Evolutionary conservation across 2,113 vertebrate species (phyloP), one percentile per base, ranked within the genome.

Genomic region (Chunga burmeisteri): DNA sequence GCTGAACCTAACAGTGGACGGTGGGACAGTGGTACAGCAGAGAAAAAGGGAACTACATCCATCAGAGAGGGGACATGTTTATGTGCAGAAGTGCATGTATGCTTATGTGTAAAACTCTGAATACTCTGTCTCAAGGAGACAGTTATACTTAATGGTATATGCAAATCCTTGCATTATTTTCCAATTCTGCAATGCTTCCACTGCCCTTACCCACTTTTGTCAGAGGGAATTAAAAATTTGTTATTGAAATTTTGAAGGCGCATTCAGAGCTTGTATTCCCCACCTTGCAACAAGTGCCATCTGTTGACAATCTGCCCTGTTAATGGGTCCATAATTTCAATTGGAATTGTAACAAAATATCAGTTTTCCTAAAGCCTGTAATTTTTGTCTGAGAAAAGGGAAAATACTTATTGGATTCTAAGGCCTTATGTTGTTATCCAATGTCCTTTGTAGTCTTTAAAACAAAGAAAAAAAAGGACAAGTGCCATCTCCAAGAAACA

Each of bases 51-150:
- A 92, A 55, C 8, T 20, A 7, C 11, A n/a, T 18, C 6, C 50
- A 26, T 63, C 7, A 1, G 18, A 50, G 44, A 58, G 11, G 8
- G 18, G 8, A 27, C 0, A 0, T 7, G 15, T 62, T 44, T 72
- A 14, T 59, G 7, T 62, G 49, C 30, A 36, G 11, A 3, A 15
- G 3, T 32, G 8, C 22, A 7, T 32, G 6, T 7, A 46, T 27
- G 11, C 6, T 81, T 65, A 11, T 10, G 5, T 23, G 18, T 52
- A 75, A 56, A 80, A 58, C 19, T 55, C 53, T 67, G 30, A 14
- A 62, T 21, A 26, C 16, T 2, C 1, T 32, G 27, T n/a, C 16
- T 47, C 29, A 53, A 29, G 65, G 11, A 67, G 2, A 30, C 16
- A 46, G 22, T 10, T 50, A 16, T 13, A 32, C 3, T 49, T 73